Evolutionary conservation across 2,113 vertebrate species (phyloP).

Genomic region (Chunga burmeisteri): DNA sequence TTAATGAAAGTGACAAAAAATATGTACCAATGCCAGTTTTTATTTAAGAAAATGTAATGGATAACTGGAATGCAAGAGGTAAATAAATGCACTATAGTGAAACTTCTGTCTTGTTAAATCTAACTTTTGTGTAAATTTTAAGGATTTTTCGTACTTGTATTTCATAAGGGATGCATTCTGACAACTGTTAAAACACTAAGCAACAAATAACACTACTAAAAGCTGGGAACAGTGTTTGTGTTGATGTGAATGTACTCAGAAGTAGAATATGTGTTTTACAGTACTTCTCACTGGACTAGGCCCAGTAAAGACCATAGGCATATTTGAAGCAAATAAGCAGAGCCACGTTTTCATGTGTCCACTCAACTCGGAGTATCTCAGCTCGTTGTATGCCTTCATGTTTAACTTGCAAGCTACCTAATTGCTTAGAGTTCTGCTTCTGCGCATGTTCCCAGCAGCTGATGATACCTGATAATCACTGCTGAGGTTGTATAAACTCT

Average conservation of each 20-base stretch:
- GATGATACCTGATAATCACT: not conserved
- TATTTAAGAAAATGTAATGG: not conserved
- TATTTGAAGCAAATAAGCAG: not conserved
- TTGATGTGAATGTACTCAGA: not conserved
- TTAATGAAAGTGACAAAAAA: conserved; percentile 1
- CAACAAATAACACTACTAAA: not conserved
- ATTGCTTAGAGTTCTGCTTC: not conserved
- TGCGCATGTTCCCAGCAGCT: not conserved
- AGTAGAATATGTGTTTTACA: not conserved
- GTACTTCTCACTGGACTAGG: not conserved
- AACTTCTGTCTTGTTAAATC: not conserved
- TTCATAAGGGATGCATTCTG: not conserved
- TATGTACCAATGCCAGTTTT: not conserved
- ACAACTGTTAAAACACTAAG: not conserved
- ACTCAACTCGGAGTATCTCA: not conserved
- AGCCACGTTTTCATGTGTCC: not conserved
- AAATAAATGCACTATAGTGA: not conserved
- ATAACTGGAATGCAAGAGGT: not conserved
- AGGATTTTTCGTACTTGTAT: not conserved
- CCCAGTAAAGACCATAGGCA: not conserved
- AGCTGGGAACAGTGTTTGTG: not conserved
- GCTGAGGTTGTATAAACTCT: not conserved
- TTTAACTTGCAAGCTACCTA: not conserved
- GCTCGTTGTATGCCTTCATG: accelerated
- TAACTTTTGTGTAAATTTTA: not conserved